These are phyloP conservation scores for Latrodectus hesperus DNA, from an alignment of 2,888 invertebrate species.

Conservation along the genomic window DNA sequence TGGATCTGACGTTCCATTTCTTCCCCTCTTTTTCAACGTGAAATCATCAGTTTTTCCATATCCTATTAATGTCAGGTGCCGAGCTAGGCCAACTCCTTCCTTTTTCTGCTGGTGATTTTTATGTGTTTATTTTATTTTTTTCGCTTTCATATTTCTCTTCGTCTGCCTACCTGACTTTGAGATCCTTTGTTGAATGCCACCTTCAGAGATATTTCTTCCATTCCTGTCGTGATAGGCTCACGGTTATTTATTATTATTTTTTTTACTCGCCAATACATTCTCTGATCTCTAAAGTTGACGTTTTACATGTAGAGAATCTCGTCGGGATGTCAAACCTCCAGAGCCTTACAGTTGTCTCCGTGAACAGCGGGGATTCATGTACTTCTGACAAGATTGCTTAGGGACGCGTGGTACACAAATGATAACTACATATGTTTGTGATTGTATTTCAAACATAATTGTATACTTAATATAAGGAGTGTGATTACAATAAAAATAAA, in stretches of 20 bases:
- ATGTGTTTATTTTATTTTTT: conserved; percentile 18
- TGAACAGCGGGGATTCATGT: not conserved
- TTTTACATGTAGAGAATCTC: not conserved
- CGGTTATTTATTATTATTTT: not conserved
- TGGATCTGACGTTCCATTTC: conserved; percentile 59
- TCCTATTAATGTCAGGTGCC: conserved; percentile 64
- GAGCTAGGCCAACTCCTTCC: conserved; percentile 28
- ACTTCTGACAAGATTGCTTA: not conserved
- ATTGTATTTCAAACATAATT: not conserved
- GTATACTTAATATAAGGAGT: not conserved
- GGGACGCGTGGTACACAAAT: not conserved
- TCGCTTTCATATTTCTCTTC: conserved; percentile 14
- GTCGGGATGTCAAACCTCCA: not conserved
- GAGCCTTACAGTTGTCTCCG: not conserved
- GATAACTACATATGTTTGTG: not conserved
- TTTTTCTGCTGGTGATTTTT: conserved; percentile 29
- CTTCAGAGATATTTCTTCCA: conserved; percentile 19
- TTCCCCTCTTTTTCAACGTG: conserved; percentile 45
- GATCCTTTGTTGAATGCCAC: conserved; percentile 36
- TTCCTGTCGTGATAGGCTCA: not conserved
- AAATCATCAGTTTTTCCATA: conserved; percentile 64
- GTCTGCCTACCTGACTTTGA: conserved; percentile 55
- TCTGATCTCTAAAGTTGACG: not conserved
- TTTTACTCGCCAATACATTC: not conserved
- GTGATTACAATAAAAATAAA: no score